Conservation (phyloP, 2,113 vertebrate genomes). For the Pontoporia blainvillei region DNA sequence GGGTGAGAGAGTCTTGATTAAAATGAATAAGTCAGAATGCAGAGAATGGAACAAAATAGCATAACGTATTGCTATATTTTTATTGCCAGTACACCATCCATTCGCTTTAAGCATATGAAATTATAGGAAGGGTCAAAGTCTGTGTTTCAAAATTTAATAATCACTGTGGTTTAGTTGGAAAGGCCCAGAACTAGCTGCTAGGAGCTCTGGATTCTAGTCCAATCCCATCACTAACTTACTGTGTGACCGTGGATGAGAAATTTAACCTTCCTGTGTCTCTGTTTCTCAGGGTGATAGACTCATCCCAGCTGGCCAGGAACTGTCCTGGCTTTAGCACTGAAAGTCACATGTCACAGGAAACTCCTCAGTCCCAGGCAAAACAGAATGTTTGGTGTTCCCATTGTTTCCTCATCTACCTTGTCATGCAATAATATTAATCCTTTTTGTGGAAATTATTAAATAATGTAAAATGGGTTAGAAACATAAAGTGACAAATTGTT, state of each 20-base stretch:
- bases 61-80: not conserved
- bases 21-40: not conserved
- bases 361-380: not conserved
- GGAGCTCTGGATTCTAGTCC: not conserved
- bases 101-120: not conserved
- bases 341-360: not conserved
- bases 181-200: not conserved
- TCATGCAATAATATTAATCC: not conserved
- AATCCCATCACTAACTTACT: not conserved
- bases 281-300: not conserved
- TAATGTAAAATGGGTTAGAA: not conserved
- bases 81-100: not conserved
- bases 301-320: accelerated
- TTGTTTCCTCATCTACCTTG: not conserved
- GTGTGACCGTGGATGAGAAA: not conserved
- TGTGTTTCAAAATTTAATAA: not conserved
- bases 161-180: not conserved
- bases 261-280: not conserved
- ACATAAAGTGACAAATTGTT: not conserved
- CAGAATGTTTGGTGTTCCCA: too few species aligned
- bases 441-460: not conserved
- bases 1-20: not conserved
- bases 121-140: not conserved
- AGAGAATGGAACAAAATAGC: not conserved
- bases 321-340: not conserved